Base-by-base conservation (phyloP, 1,140 invertebrate genomes). In the Cryptotermes secundus region DNA sequence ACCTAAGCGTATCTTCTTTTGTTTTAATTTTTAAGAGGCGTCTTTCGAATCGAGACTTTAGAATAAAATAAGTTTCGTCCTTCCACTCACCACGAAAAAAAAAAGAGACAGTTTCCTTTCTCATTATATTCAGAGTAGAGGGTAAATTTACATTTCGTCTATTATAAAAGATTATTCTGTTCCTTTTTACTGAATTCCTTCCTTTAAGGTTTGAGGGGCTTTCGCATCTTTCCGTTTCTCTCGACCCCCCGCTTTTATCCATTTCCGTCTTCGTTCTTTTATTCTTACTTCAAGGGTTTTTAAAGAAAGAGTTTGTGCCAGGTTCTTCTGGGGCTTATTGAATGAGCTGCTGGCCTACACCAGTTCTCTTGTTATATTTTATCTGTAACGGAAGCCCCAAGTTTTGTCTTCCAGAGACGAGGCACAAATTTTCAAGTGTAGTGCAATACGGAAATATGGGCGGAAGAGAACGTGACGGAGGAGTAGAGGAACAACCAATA, bases 121-220 rank as follows among this genome's bases (percentile, higher is more conserved):
- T 72, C 59, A 72, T 72, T 72, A 72, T 72, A 31, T 31, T 72
- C 59, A 72, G 59, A 72, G 59, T n/a, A 31, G n/a, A 72, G 59
- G 59, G 59, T 72, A 72, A 72, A 72, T 72, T 72, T 72, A 31
- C 59, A 72, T 72, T 72, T 72, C 59, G 59, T 72, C 59, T 72
- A 72, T 72, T 72, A 72, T 72, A n/a, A 72, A 72, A 26, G 59
- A 72, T 72, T 72, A 26, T 72, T 4, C 24, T 31, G 10, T 72
- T 72, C 2, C 59, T 72, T 72, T 72, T 31, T 72, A 26, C 59
- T n/a, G 31, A 72, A 72, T 72, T 72, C 59, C 59, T 72, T 72
- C 59, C 31, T 72, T 72, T 72, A 72, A 31, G 59, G 59, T n/a
- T 72, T 26, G 59, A 31, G 59, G 26, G 59, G 26, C 26, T 72